A percentile compares a stretch with the other conserved stretches of the same genome.
Evolutionary conservation across 2,797 vertebrate species (phyloP).

Genomic region (Rhodeus uyekii): DNA sequence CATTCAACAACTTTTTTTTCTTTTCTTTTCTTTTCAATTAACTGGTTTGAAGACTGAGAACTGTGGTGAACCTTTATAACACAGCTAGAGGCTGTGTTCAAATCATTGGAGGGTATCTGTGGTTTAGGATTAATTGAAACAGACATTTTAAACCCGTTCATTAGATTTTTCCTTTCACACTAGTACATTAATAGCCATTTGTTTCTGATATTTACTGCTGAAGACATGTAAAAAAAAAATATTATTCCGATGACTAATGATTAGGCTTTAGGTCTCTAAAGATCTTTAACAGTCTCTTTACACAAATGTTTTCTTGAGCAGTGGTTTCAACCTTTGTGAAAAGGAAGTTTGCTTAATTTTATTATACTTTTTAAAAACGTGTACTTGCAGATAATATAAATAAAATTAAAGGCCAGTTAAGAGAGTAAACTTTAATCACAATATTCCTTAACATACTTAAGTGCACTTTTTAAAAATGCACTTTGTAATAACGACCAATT

Average conservation of each 20-base stretch:
- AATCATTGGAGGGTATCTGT: background rate
- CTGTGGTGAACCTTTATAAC: background rate
- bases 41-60: constrained; percentile 6
- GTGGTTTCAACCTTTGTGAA: too few relatives aligned
- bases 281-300: background rate
- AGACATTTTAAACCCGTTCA: background rate
- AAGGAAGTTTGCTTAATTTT: too few relatives aligned
- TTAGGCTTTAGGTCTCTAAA: background rate
- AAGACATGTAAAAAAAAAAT: constrained; percentile 61
- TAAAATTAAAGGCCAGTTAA: too few relatives aligned
- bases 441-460: too few relatives aligned
- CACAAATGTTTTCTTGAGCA: background rate
- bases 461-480: too few relatives aligned
- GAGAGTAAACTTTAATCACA: too few relatives aligned
- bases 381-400: too few relatives aligned
- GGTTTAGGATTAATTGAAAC: background rate
- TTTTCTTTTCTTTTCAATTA: background rate
- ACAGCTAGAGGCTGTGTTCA: background rate
- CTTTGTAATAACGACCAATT: too few relatives aligned
- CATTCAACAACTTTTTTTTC: constrained; percentile 9
- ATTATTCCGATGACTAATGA: background rate
- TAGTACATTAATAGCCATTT: background rate
- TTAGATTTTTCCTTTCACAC: background rate
- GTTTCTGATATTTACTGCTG: background rate
- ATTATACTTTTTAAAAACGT: too few relatives aligned